Conservation (phyloP, 2,797 vertebrate genomes). For the Potorous gilbertii region DNA sequence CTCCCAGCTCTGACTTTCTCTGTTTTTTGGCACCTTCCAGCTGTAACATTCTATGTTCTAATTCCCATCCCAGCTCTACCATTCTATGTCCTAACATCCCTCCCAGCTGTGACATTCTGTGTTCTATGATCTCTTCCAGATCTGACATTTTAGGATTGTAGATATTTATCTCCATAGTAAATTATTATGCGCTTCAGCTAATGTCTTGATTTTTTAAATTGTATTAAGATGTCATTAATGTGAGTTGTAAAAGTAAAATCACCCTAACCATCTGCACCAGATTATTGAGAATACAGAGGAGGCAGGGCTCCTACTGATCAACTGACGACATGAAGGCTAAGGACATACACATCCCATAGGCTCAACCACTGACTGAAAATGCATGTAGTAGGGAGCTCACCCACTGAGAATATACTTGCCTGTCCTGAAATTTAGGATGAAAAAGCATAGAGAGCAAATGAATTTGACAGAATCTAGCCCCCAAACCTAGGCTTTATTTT, state of each 20-base stretch:
- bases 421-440: not conserved
- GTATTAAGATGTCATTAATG: not conserved
- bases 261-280: not conserved
- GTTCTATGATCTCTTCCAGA: not conserved
- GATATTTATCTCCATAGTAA: not conserved
- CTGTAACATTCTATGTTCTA: not conserved
- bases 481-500: slow-evolving; percentile 43
- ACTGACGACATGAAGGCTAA: not conserved
- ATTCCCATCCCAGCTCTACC: not conserved
- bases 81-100: not conserved
- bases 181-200: not conserved
- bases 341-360: not conserved
- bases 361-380: not conserved
- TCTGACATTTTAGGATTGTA: not conserved
- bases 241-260: not conserved
- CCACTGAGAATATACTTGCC: not conserved
- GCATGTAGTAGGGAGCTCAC: not conserved
- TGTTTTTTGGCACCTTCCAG: not conserved
- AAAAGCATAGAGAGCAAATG: not conserved
- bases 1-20: not conserved
- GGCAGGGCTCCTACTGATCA: not conserved
- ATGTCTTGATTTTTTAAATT: not conserved
- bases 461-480: slow-evolving; percentile 31
- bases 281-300: not conserved
- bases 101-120: not conserved